Conservation (phyloP, 2,888 invertebrate genomes). For the Cephus runcator region DNA sequence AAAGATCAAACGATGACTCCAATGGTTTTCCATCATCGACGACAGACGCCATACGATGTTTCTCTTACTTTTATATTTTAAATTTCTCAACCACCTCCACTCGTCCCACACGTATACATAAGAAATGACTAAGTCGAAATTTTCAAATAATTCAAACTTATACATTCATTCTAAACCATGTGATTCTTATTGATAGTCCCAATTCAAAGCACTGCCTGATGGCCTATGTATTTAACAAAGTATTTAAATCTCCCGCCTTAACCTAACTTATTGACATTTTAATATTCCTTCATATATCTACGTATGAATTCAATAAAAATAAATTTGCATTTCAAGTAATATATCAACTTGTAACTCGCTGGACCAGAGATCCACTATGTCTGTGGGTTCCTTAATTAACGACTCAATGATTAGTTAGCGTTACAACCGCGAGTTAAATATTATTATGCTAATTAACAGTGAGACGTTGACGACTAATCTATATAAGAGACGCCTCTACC, state of each 20-base stretch:
- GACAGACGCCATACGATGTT: neutral
- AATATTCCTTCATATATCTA: neutral
- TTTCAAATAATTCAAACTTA: neutral
- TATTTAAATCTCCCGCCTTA: neutral
- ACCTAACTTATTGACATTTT: neutral
- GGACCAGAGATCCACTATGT: neutral
- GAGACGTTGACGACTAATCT: slow-evolving; percentile 53
- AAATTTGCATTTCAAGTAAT: neutral
- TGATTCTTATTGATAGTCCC: neutral
- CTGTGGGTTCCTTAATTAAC: slow-evolving; percentile 41
- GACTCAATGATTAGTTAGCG: slow-evolving; percentile 49
- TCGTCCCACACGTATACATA: neutral
- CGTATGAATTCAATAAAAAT: neutral
- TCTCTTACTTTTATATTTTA: neutral
- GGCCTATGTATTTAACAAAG: neutral
- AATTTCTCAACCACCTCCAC: neutral
- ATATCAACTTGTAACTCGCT: neutral
- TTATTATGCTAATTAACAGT: slow-evolving; percentile 54
- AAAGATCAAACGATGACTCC: neutral
- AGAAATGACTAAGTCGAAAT: neutral
- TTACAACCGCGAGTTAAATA: slow-evolving; percentile 51
- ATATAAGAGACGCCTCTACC: slow-evolving; percentile 39
- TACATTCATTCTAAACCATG: neutral
- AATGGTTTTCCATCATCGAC: neutral
- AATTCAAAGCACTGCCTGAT: neutral